phyloP scores from a whole-genome alignment of 2,797 vertebrate species.

The Mormyrops boulengeri region DNA sequence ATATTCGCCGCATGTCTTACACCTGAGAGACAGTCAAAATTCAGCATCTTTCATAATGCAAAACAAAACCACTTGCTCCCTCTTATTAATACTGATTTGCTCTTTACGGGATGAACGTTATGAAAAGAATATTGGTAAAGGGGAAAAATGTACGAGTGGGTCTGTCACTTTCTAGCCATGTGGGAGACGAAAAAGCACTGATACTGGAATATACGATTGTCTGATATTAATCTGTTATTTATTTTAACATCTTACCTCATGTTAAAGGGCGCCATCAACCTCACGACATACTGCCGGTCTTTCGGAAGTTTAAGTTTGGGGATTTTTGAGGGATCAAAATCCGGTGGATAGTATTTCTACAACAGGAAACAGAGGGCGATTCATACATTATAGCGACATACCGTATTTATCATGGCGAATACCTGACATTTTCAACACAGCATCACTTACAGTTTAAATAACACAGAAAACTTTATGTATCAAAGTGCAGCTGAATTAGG shows the following conservation, averaged over 20 bases:
- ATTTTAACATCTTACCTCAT: conserved; percentile 70
- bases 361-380: conserved; percentile 9
- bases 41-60: neutral
- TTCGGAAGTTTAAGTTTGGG: conserved; percentile 91
- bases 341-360: conserved; percentile 91
- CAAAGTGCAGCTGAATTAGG: neutral
- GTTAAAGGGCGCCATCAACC: conserved; percentile 90
- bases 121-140: neutral
- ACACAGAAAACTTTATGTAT: neutral
- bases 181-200: neutral
- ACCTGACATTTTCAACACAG: neutral
- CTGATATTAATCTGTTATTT: neutral
- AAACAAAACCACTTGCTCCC: neutral
- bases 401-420: neutral
- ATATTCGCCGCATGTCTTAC: conserved; percentile 95
- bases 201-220: neutral
- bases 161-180: neutral
- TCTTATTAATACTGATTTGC: neutral
- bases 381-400: neutral
- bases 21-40: conserved; percentile 52
- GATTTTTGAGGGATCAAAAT: conserved; percentile 91
- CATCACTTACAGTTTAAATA: neutral
- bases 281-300: conserved; percentile 87
- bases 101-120: neutral
- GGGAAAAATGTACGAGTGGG: neutral